Evolutionary conservation across 2,113 vertebrate genomes (phyloP).

Genomic region (Tachysurus fulvidraco): DNA sequence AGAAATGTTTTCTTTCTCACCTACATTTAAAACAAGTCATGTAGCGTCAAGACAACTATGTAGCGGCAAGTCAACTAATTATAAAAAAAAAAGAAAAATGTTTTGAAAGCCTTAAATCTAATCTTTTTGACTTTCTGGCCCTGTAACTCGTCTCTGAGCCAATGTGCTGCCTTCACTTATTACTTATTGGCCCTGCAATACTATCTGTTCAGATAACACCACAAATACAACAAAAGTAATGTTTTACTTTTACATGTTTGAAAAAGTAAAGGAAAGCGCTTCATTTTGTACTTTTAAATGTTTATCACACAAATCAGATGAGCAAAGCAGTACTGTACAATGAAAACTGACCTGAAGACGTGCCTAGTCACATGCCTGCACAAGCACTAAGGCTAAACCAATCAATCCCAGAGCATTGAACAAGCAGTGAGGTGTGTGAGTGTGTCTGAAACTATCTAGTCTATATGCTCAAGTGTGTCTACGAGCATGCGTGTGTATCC

Average conservation of each 20-base stretch:
- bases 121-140: neutral
- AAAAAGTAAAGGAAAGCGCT: neutral
- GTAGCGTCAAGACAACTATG: no score
- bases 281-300: neutral
- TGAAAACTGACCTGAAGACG: neutral
- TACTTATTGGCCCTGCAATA: neutral
- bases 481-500: constrained; percentile 19
- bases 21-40: no score
- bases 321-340: neutral
- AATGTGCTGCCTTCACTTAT: neutral
- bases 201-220: neutral
- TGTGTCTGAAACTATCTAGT: neutral
- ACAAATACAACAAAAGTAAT: neutral
- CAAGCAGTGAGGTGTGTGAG: neutral
- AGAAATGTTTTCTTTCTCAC: no score
- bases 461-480: neutral
- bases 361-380: constrained; percentile 2
- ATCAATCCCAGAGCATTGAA: neutral
- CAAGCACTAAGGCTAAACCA: neutral
- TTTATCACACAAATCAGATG: neutral
- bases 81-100: neutral
- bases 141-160: neutral
- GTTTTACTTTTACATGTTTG: neutral
- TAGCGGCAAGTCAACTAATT: no score
- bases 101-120: neutral